Conservation (phyloP, 2,797 vertebrate species). For the Carduelis carduelis region DNA sequence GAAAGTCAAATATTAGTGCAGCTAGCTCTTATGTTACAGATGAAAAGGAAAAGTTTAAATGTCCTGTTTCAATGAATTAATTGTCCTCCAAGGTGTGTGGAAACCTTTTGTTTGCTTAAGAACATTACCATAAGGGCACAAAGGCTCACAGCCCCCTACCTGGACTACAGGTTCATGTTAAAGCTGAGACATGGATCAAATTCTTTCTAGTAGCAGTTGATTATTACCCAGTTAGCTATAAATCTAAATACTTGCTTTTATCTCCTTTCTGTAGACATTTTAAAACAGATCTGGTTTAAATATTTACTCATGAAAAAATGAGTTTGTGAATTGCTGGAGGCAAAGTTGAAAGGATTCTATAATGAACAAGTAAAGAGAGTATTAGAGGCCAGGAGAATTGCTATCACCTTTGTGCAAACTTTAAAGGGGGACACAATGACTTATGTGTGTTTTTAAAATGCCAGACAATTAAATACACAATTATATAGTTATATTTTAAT, state of each 20-base stretch:
- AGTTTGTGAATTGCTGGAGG: conserved; percentile 65
- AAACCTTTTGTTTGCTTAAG: conserved; percentile 54
- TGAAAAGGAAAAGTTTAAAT: conserved; percentile 53
- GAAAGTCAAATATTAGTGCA: conserved; percentile 61
- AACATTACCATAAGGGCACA: conserved; percentile 33
- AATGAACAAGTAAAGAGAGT: conserved; percentile 62
- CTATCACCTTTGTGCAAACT: conserved; percentile 57
- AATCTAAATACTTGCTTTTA: conserved; percentile 70
- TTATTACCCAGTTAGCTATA: conserved; percentile 71
- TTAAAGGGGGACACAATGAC: conserved; percentile 32
- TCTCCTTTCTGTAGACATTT: conserved; percentile 66
- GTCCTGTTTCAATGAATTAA: conserved; percentile 39
- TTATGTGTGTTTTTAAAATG: conserved; percentile 48
- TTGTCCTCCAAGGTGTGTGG: conserved; percentile 20
- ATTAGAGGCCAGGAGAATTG: conserved; percentile 9
- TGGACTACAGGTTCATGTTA: conserved; percentile 17
- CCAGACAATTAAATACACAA: conserved; percentile 46
- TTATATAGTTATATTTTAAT: conserved; percentile 47
- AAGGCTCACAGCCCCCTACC: conserved; percentile 33
- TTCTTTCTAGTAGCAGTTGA: conserved; percentile 61
- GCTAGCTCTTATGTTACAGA: conserved; percentile 33
- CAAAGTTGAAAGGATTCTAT: conserved; percentile 65
- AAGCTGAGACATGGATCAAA: conserved; percentile 36
- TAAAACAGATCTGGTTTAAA: conserved; percentile 74
- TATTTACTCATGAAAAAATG: conserved; percentile 74